Percentiles rank a stretch among this genome's conserved stretches.
Conservation (phyloP, 2,888 invertebrate genomes). For the Eristalis arbustorum region DNA sequence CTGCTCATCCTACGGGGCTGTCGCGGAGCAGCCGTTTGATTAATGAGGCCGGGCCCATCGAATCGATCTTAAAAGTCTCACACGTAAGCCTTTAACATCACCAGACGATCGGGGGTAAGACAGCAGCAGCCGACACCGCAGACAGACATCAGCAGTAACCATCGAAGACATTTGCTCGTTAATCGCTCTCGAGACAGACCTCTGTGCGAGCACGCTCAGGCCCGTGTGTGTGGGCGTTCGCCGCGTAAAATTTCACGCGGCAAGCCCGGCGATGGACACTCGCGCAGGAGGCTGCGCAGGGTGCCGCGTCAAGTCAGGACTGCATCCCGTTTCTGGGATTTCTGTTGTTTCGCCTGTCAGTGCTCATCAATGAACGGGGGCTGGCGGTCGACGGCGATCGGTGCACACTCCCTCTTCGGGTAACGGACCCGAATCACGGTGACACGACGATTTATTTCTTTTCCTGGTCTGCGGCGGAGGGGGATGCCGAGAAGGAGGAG, state of each 20-base stretch:
- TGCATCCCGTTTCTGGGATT: constrained; percentile 8
- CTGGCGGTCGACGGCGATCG: background rate
- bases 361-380: constrained; percentile 35
- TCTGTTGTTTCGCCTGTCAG: constrained; percentile 38
- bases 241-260: constrained; percentile 64
- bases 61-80: constrained; percentile 51
- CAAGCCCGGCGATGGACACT: constrained; percentile 17
- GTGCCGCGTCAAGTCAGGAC: constrained; percentile 16
- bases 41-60: constrained; percentile 53
- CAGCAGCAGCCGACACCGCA: constrained; percentile 33
- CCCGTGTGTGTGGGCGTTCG: constrained; percentile 59
- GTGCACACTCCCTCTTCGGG: background rate
- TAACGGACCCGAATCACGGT: constrained; percentile 53
- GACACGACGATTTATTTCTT: constrained; percentile 50
- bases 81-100: background rate
- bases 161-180: constrained; percentile 61
- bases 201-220: constrained; percentile 56
- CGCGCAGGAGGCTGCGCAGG: background rate
- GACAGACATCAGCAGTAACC: constrained; percentile 46
- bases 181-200: constrained; percentile 37
- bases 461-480: background rate
- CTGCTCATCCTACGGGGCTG: background rate
- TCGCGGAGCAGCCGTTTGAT: constrained; percentile 45
- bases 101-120: constrained; percentile 26
- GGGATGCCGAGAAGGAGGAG: background rate